Conservation (phyloP, 2,888 invertebrate genomes). For the Epiblema foenella region DNA sequence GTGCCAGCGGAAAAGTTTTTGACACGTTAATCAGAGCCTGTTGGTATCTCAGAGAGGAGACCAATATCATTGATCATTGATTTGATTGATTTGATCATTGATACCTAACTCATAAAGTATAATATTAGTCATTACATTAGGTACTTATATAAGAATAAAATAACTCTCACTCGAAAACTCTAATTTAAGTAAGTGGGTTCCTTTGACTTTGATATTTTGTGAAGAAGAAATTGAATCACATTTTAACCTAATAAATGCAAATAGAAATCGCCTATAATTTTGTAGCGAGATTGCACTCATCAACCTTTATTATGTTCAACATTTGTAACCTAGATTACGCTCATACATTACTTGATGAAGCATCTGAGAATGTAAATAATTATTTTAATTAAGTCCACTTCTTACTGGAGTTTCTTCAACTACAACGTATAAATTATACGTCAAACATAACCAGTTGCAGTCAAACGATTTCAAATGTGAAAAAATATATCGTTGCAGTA, state of each 20-base stretch:
- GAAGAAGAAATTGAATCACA: constrained; percentile 12
- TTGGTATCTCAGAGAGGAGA: constrained; percentile 8
- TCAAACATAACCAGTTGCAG: background rate
- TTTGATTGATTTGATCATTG: background rate
- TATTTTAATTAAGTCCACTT: constrained; percentile 2
- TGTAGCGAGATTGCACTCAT: constrained; percentile 19
- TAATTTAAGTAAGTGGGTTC: background rate
- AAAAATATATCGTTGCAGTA: constrained; percentile 25
- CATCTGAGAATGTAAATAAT: background rate
- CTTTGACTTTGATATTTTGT: background rate
- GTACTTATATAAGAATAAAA: constrained; percentile 1
- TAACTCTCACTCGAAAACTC: constrained; percentile 1
- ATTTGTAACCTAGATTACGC: constrained; percentile 29
- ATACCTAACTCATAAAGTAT: constrained; percentile 22
- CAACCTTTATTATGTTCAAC: constrained; percentile 30
- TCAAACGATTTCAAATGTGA: background rate
- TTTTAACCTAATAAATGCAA: constrained; percentile 21
- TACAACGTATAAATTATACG: background rate
- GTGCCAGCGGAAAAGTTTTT: constrained; percentile 37
- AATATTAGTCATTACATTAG: background rate
- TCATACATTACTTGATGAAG: constrained; percentile 12
- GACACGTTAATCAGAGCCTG: constrained; percentile 32
- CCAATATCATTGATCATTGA: constrained; percentile 2
- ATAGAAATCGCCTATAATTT: constrained; percentile 26
- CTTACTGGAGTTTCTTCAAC: background rate